Evolutionary conservation across 1,140 invertebrate species (phyloP).

Genomic region (Oryzaephilus surinamensis): DNA sequence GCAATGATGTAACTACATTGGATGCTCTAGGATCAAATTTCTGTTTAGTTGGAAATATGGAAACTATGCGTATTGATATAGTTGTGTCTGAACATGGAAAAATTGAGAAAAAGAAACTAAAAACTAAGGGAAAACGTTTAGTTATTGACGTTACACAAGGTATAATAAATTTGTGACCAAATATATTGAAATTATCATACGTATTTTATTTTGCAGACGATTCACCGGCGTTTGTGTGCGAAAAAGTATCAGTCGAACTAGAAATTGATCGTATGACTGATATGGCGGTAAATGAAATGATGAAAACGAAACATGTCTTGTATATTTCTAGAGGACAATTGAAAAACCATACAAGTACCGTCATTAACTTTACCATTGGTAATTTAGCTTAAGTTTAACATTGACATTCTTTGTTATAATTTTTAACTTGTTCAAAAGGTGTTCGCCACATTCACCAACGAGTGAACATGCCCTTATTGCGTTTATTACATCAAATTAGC

Average conservation of each 20-base stretch:
- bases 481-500: conserved; percentile 89
- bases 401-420: not conserved
- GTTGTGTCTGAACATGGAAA: conserved; percentile 74
- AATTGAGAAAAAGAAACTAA: conserved; percentile 36
- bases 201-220: conserved; percentile 45
- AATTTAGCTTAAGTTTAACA: conserved; percentile 24
- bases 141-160: conserved; percentile 23
- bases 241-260: conserved; percentile 78
- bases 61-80: conserved; percentile 84
- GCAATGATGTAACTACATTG: conserved; percentile 51
- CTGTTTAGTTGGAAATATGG: conserved; percentile 75
- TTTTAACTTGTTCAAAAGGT: conserved; percentile 12
- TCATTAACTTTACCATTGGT: conserved; percentile 79
- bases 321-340: conserved; percentile 78
- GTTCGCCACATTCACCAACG: conserved; percentile 80
- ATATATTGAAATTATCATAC: no score
- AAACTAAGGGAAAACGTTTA: conserved; percentile 33
- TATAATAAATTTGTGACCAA: no score
- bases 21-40: conserved; percentile 86
- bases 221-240: conserved; percentile 83
- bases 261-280: conserved; percentile 84
- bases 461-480: conserved; percentile 88
- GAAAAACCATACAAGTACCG: conserved; percentile 80
- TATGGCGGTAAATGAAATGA: conserved; percentile 75
- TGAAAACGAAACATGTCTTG: conserved; percentile 67